Evolutionary conservation across 2,888 invertebrate species (phyloP).

Genomic region (Scaptomyza tumidula): DNA sequence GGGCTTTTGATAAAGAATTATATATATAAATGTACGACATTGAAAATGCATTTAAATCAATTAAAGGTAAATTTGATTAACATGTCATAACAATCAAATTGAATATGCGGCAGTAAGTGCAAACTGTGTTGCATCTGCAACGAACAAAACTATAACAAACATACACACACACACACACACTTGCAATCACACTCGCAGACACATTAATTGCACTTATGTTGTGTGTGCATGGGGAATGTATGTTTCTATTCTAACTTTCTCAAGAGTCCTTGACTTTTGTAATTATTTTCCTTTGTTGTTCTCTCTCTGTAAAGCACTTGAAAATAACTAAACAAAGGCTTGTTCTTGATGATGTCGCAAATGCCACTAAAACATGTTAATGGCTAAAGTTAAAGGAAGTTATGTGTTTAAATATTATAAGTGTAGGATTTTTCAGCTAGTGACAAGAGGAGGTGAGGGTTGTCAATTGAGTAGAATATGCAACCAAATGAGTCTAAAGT

Average conservation of each 20-base stretch:
- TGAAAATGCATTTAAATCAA: background rate
- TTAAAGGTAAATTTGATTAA: too few relatives aligned
- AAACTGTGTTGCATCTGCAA: background rate
- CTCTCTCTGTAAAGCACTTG: background rate
- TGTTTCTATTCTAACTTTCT: background rate
- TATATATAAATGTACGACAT: background rate
- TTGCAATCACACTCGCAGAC: too few relatives aligned
- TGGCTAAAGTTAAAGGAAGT: too few relatives aligned
- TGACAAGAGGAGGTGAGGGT: too few relatives aligned
- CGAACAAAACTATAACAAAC: background rate
- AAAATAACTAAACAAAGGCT: too few relatives aligned
- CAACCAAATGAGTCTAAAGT: constrained; percentile 1
- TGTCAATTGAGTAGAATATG: too few relatives aligned
- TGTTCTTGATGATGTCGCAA: too few relatives aligned
- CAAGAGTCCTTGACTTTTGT: constrained; percentile 1
- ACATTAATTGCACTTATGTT: too few relatives aligned
- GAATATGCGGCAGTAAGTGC: too few relatives aligned
- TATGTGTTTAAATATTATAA: too few relatives aligned
- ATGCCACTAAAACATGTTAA: too few relatives aligned
- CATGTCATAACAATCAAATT: too few relatives aligned
- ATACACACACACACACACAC: background rate
- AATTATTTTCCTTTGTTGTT: background rate
- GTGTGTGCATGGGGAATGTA: background rate
- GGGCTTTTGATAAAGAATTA: background rate
- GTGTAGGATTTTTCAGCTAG: background rate